Base-by-base conservation (phyloP, 2,113 vertebrate species). In the Rallus limicola region DNA sequence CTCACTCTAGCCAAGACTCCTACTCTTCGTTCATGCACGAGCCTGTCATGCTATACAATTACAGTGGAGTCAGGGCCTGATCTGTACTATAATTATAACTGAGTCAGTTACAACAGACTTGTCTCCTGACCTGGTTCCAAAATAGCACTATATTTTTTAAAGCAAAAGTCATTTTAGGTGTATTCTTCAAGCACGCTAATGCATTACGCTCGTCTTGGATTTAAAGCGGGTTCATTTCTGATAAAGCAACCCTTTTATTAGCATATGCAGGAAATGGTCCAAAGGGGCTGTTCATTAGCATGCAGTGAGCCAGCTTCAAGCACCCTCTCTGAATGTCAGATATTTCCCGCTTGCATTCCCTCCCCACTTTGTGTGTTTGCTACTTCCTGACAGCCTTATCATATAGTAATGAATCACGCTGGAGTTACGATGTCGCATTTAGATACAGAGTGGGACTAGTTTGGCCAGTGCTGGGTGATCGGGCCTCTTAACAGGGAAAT, bases 71-170 rank as follows among this genome's bases (percentile, higher is more conserved):
- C 88, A 78, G 88, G 95, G 93, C 92, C 95, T 93, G 93, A 89
- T 95, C 96, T 96, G 86, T 70, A 63, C 96, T 95, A 96, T 97
- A 96, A 97, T 97, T 97, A 95, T 93, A 96, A 94, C 95, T 95
- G 96, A 97, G 93, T 97, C 96, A 96, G 88, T 95, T 96, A 95
- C 93, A 94, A 94, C 95, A 96, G 88, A 44, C 88, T 92, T 92
- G 96, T 96, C 91, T 97, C 86, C 95, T 96, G 96, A 95, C 96
- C 96, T 91, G 83, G 67, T 95, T 97, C 92, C 83, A 87, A 96
- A 97, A 95, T 86, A 95, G 88, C 46, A 58, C 62, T 74, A 19
- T 58, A 62, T 84, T 95, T 96, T 95, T 95, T 87, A 94, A 92
- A 88, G 92, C 59, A 93, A 84, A 82, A 89, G 88, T 44, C 70